Evolutionary conservation across 1,140 invertebrate species (phyloP).

Genomic region (Micrasema longulum): DNA sequence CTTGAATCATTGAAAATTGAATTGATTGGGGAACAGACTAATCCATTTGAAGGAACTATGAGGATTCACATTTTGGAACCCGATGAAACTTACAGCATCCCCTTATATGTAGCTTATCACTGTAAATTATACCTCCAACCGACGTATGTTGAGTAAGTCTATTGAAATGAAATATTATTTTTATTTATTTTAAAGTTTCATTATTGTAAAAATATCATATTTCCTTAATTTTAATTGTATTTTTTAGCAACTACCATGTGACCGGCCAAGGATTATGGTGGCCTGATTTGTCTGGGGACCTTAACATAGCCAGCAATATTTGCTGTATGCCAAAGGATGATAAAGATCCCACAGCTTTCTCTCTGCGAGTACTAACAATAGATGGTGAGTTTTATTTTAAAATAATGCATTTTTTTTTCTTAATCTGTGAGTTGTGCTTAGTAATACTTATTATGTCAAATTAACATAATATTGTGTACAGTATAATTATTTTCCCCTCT

Average conservation of each 20-base stretch:
- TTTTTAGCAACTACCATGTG: slow-evolving; percentile 73
- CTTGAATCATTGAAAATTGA: slow-evolving; percentile 73
- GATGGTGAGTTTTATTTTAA: too few species aligned
- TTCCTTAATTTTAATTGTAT: slow-evolving; percentile 18
- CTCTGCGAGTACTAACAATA: slow-evolving; percentile 70
- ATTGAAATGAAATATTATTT: neutral
- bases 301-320: slow-evolving; percentile 72
- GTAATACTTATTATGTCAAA: too few species aligned
- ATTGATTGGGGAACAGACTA: slow-evolving; percentile 74
- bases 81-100: slow-evolving; percentile 79
- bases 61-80: slow-evolving; percentile 79
- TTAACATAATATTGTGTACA: too few species aligned
- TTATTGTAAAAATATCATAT: slow-evolving; percentile 2
- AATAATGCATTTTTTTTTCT: too few species aligned
- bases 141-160: slow-evolving; percentile 77
- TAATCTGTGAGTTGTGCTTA: too few species aligned
- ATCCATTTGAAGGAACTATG: slow-evolving; percentile 83
- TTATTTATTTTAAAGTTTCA: slow-evolving; percentile 25
- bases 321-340: slow-evolving; percentile 73
- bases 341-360: slow-evolving; percentile 71
- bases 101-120: slow-evolving; percentile 84
- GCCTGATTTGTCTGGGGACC: slow-evolving; percentile 79
- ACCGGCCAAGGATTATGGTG: slow-evolving; percentile 82
- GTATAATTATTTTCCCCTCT: too few species aligned
- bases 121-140: slow-evolving; percentile 81